Conservation (phyloP, 2,797 vertebrate species). For the Zenarchopterus dispar region DNA sequence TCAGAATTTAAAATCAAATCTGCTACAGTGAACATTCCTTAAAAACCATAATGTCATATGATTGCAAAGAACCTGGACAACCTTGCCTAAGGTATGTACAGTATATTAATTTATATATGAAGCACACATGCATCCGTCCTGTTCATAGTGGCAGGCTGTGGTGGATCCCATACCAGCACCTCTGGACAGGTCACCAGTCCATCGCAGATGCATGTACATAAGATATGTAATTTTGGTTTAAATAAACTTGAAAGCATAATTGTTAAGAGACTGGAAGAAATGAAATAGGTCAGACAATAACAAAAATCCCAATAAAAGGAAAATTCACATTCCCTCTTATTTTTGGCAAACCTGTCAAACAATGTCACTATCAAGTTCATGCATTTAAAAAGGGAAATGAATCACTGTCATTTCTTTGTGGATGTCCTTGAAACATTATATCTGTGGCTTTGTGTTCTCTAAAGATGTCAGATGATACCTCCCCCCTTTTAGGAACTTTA, state of each 20-base stretch:
- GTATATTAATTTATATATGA: no score
- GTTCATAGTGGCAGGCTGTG: no score
- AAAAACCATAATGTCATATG: no score
- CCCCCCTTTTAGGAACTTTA: constrained; percentile 23
- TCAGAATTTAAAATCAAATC: no score
- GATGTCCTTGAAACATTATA: constrained; percentile 46
- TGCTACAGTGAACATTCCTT: no score
- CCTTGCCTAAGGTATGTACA: no score
- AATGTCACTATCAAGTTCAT: constrained; percentile 28
- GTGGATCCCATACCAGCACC: no score
- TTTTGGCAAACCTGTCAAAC: constrained; percentile 28
- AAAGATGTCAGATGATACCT: constrained; percentile 25
- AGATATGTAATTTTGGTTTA: no score
- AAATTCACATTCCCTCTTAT: constrained; percentile 3
- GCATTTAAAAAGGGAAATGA: constrained; percentile 35
- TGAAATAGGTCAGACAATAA: background rate
- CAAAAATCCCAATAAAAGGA: background rate
- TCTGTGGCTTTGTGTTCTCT: constrained; percentile 34
- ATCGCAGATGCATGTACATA: no score
- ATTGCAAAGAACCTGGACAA: no score
- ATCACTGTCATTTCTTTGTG: constrained; percentile 39
- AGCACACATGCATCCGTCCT: no score
- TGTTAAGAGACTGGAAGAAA: background rate
- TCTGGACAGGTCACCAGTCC: no score
- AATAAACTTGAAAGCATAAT: background rate